phyloP scores from a whole-genome alignment of 1,140 invertebrate genomes.

The Lasioglossum albipes region DNA sequence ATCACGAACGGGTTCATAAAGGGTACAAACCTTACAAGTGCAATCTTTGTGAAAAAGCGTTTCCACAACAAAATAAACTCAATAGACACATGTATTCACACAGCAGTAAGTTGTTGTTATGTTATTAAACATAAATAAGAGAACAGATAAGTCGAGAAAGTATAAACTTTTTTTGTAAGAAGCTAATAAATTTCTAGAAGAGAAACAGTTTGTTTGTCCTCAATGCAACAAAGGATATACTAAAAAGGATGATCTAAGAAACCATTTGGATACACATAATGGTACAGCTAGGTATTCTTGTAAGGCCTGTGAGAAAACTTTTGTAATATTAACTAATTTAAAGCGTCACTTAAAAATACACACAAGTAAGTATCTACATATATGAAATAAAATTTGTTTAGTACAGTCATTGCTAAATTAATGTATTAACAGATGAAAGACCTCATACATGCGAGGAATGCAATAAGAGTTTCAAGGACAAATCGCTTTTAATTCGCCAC shows the following conservation, averaged over 20 bases:
- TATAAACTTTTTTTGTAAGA: too few species aligned
- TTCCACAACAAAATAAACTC: conserved; percentile 80
- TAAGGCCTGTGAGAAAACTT: conserved; percentile 72
- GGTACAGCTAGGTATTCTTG: conserved; percentile 64
- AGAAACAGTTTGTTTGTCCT: conserved; percentile 73
- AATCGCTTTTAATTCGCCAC: conserved; percentile 73
- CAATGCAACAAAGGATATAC: conserved; percentile 74
- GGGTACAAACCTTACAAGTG: conserved; percentile 90
- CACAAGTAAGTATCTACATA: conserved; percentile 66
- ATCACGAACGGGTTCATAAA: conserved; percentile 85
- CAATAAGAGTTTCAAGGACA: conserved; percentile 75
- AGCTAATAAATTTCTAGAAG: conserved; percentile 57
- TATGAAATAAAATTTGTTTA: not conserved
- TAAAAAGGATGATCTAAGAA: conserved; percentile 74
- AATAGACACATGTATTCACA: conserved; percentile 89
- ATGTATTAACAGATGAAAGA: conserved; percentile 67
- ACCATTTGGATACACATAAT: conserved; percentile 70
- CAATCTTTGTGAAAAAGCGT: conserved; percentile 83
- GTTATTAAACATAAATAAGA: not conserved
- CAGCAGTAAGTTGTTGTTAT: conserved; percentile 60
- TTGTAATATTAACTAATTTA: conserved; percentile 71
- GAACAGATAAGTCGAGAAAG: not conserved
- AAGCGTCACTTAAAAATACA: conserved; percentile 74
- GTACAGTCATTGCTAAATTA: not conserved
- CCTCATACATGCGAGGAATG: conserved; percentile 74